Percentiles rank a stretch among this genome's conserved stretches.
Conservation (phyloP, 2,888 invertebrate species). For the Ethmia dodecea region DNA sequence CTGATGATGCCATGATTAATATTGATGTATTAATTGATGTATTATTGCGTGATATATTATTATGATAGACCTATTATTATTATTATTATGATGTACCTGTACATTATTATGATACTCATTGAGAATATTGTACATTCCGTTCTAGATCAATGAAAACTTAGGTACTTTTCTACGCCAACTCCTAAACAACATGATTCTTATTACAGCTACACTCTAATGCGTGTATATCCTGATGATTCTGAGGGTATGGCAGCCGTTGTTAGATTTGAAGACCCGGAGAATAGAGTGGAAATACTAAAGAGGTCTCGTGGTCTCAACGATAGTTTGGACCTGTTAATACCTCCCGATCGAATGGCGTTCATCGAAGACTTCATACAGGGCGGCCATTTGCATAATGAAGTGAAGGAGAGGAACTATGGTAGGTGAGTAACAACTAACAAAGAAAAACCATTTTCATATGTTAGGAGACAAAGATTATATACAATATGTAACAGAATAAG, state of each 20-base stretch:
- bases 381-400: constrained; percentile 30
- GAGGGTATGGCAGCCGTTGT: constrained; percentile 33
- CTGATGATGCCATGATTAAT: too few species aligned
- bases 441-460: not conserved
- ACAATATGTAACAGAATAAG: too few species aligned
- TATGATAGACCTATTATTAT: too few species aligned
- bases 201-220: constrained; percentile 47
- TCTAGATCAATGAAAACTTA: too few species aligned
- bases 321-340: constrained; percentile 53
- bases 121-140: too few species aligned
- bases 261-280: constrained; percentile 34
- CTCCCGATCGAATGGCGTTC: constrained; percentile 27
- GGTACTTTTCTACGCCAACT: too few species aligned
- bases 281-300: constrained; percentile 46
- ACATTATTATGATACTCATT: too few species aligned
- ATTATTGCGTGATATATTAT: too few species aligned
- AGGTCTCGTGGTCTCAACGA: constrained; percentile 48
- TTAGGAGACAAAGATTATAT: too few species aligned
- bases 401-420: constrained; percentile 47
- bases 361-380: constrained; percentile 34
- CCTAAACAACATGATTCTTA: too few species aligned
- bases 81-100: too few species aligned
- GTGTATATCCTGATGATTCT: constrained; percentile 34
- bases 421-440: constrained; percentile 35
- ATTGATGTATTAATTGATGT: too few species aligned